These are phyloP conservation scores for Apamea anceps DNA, from an alignment of 2,888 invertebrate genomes.

Conservation along the genomic window DNA sequence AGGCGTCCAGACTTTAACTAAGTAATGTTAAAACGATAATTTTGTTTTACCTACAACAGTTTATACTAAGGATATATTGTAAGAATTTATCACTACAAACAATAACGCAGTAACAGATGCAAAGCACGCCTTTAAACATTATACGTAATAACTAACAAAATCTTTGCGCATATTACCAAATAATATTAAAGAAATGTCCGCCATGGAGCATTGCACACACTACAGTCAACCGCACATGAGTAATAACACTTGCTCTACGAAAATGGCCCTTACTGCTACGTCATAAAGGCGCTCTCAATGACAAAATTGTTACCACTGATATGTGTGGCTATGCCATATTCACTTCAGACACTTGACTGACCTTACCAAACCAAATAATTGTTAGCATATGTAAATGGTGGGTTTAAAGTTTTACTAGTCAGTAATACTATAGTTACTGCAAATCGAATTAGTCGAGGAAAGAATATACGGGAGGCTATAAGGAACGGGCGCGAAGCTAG, in stretches of 20 bases:
- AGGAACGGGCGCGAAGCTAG: not conserved
- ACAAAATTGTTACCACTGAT: too few species aligned
- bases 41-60: not conserved
- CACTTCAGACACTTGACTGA: not conserved
- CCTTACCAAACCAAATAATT: conserved; percentile 7
- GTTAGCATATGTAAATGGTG: conserved; percentile 2
- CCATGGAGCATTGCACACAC: not conserved
- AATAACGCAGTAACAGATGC: not conserved
- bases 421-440: conserved; percentile 2
- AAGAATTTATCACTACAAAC: not conserved
- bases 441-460: conserved; percentile 21
- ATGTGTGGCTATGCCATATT: not conserved
- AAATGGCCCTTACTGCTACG: not conserved
- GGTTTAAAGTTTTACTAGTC: conserved; percentile 11
- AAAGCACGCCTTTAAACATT: too few species aligned
- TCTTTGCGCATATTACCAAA: not conserved
- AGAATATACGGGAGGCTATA: conserved; percentile 22
- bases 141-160: not conserved
- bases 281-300: not conserved
- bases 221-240: not conserved
- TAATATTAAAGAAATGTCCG: not conserved
- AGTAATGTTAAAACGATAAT: not conserved
- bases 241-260: not conserved
- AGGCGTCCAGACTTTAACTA: not conserved
- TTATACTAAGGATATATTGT: not conserved